Evolutionary conservation across 2,888 invertebrate species (phyloP).

Genomic region (Drosophila setosimentum): DNA sequence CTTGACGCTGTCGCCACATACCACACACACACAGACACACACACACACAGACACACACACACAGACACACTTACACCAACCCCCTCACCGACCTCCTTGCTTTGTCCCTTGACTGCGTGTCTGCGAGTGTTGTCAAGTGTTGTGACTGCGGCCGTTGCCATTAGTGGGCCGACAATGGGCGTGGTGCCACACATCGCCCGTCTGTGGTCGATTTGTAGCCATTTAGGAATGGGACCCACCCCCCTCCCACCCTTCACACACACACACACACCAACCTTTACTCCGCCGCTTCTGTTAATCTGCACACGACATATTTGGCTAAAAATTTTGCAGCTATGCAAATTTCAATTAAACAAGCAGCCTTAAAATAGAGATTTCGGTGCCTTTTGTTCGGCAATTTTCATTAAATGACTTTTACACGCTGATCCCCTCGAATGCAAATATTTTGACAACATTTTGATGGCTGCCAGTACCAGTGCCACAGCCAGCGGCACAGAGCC

Average conservation of each 20-base stretch:
- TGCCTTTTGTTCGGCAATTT: slow-evolving; percentile 29
- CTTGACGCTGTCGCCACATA: slow-evolving; percentile 49
- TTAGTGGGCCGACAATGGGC: slow-evolving; percentile 49
- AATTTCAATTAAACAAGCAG: slow-evolving; percentile 66
- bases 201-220: slow-evolving; percentile 44
- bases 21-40: not conserved
- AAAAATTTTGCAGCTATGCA: slow-evolving; percentile 57
- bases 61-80: not conserved
- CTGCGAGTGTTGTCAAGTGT: slow-evolving; percentile 64
- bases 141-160: slow-evolving; percentile 47
- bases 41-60: too few species aligned
- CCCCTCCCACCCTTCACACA: too few species aligned
- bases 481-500: slow-evolving; percentile 27
- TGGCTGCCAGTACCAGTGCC: slow-evolving; percentile 4
- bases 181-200: slow-evolving; percentile 11
- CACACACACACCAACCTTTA: not conserved
- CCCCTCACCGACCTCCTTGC: not conserved
- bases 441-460: slow-evolving; percentile 48
- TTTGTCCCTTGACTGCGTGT: slow-evolving; percentile 2
- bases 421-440: slow-evolving; percentile 52
- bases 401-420: slow-evolving; percentile 51
- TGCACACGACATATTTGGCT: slow-evolving; percentile 48
- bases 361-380: slow-evolving; percentile 10
- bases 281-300: not conserved
- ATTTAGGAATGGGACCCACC: slow-evolving; percentile 13